These are phyloP conservation scores for Eulithis prunata DNA, from an alignment of 2,888 invertebrate genomes.

Conservation along the genomic window DNA sequence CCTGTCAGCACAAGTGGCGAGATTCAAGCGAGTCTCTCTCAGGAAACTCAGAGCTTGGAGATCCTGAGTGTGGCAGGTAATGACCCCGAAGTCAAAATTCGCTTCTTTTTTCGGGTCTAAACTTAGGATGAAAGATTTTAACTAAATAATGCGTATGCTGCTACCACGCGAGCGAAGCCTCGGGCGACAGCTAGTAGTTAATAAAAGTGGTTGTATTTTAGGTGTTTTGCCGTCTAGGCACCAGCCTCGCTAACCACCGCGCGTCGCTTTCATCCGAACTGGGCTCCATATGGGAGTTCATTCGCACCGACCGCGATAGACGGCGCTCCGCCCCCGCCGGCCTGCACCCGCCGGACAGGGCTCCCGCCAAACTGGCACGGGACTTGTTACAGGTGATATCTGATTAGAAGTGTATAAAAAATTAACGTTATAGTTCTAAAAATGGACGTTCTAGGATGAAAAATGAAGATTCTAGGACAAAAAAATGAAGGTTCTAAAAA, in stretches of 20 bases:
- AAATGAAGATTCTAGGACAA: too few species aligned
- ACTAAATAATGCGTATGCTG: too few species aligned
- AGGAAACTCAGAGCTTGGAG: constrained; percentile 92
- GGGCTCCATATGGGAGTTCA: constrained; percentile 79
- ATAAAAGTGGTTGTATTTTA: constrained; percentile 40
- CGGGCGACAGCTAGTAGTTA: too few species aligned
- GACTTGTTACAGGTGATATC: constrained; percentile 70
- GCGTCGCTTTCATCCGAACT: constrained; percentile 75
- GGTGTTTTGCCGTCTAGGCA: constrained; percentile 77
- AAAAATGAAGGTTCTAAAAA: too few species aligned
- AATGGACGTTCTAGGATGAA: too few species aligned
- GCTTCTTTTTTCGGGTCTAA: too few species aligned
- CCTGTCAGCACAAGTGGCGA: constrained; percentile 88
- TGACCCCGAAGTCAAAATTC: too few species aligned
- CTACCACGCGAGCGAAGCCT: too few species aligned
- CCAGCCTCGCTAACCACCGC: constrained; percentile 72
- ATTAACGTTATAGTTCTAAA: too few species aligned
- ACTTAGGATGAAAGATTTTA: too few species aligned
- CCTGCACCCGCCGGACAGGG: constrained; percentile 61
- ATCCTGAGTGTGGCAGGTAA: constrained; percentile 87
- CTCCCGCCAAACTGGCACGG: constrained; percentile 71
- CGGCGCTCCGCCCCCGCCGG: constrained; percentile 67
- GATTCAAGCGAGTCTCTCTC: constrained; percentile 91
- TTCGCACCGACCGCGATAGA: constrained; percentile 64
- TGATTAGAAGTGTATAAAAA: too few species aligned